These are phyloP conservation scores for Trachelus tabidus DNA, from an alignment of 2,888 invertebrate genomes.

Conservation along the genomic window DNA sequence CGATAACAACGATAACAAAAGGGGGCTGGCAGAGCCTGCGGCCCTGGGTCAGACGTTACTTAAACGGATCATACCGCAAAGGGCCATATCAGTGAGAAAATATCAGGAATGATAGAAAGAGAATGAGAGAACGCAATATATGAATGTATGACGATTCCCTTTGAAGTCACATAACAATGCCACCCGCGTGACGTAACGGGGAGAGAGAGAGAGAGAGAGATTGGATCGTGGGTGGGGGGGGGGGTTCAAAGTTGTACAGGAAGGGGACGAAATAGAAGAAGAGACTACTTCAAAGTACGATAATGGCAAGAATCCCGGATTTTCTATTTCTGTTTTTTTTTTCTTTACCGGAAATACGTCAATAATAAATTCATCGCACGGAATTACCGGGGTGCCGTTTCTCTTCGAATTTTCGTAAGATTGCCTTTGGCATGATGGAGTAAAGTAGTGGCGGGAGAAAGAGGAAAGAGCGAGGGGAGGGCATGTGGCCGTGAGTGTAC, in stretches of 20 bases:
- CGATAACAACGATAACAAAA: neutral
- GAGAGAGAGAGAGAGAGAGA: too few relatives aligned
- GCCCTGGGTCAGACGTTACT: neutral
- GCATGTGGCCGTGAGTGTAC: neutral
- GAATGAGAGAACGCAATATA: neutral
- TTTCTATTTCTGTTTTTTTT: neutral
- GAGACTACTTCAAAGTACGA: neutral
- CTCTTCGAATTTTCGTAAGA: constrained; percentile 2
- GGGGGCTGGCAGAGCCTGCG: neutral
- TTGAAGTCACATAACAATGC: neutral
- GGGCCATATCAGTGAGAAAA: neutral
- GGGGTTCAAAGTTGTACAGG: neutral
- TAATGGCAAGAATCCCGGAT: neutral
- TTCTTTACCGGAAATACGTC: neutral
- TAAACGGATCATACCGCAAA: neutral
- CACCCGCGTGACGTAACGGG: neutral
- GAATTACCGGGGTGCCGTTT: neutral
- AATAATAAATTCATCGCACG: neutral
- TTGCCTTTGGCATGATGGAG: neutral
- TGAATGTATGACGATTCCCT: neutral
- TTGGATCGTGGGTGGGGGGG: neutral
- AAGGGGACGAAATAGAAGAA: neutral
- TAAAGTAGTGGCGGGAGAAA: neutral
- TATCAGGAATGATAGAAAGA: neutral
- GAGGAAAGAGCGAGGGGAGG: neutral